Evolutionary conservation across 2,113 vertebrate genomes (phyloP), one percentile per base, ranked within the genome.

Genomic region (Menidia beryllina): DNA sequence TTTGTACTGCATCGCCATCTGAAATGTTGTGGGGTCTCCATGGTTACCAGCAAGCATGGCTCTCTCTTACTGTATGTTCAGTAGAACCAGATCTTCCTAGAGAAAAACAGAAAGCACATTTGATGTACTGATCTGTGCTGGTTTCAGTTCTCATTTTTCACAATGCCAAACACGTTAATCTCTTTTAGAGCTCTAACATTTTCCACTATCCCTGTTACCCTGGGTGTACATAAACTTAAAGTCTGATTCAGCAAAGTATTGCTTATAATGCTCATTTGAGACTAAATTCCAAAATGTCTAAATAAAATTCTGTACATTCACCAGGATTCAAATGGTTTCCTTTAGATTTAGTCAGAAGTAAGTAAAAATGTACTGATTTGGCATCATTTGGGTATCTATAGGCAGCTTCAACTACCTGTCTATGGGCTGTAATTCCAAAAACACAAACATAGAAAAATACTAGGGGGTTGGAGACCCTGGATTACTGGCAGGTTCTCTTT

Each of bases 401-500:
- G 14, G 59, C 72, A 63, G 43, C 51, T 26, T 61, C 61, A 82
- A 52, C 47, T 5, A 23, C 72, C 54, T n/a, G 27, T 65, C 36
- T 55, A 21, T 62, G 68, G 54, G 69, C 25, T 2, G 47, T 72
- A 13, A 81, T 50, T 70, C 38, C 59, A 39, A 21, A 51, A 38
- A 34, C 48, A 50, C 4, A 14, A 39, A 38, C 48, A 74, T 64
- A 53, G 26, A 65, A 48, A 77, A 64, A 20, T n/a, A n/a, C n/a
- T n/a, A n/a, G 53, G 43, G 21, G 56, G 69, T 75, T 48, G 68
- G 54, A 63, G 74, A 58, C 50, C 57, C 41, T 20, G 26, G 38
- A 61, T 87, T 83, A 79, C 71, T 84, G 71, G 51, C 75, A 77
- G 72, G 30, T 78, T 82, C 52, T 86, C 57, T 77, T 84, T 77